These are phyloP conservation scores for Nudaria mundana DNA, from an alignment of 2,888 invertebrate species.

Conservation along the genomic window DNA sequence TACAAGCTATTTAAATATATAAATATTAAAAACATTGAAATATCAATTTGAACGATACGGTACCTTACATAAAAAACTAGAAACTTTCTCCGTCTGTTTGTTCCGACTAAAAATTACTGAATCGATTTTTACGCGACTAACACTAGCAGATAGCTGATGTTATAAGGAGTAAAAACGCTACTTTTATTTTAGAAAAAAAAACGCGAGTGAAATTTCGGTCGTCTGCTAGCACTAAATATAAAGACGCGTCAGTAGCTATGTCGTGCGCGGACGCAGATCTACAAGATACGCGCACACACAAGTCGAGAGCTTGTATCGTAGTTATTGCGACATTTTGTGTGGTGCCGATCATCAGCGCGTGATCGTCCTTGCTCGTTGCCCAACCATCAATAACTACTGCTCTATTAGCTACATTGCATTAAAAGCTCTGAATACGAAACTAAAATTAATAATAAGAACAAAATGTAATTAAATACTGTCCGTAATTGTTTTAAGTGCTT, in stretches of 20 bases:
- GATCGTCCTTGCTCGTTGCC: slow-evolving; percentile 69
- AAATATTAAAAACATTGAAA: no score
- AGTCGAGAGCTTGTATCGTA: slow-evolving; percentile 17
- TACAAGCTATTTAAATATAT: no score
- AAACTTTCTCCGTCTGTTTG: no score
- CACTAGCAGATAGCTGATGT: no score
- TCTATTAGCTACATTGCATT: slow-evolving; percentile 59
- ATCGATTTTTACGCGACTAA: no score
- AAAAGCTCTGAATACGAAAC: slow-evolving; percentile 59
- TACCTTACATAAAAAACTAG: no score
- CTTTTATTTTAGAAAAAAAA: no score
- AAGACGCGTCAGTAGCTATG: not conserved
- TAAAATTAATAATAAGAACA: slow-evolving; percentile 52
- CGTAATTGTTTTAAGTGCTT: slow-evolving; percentile 52
- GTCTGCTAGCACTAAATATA: no score
- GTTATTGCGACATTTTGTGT: slow-evolving; percentile 41
- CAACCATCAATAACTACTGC: slow-evolving; percentile 61
- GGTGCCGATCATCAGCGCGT: slow-evolving; percentile 37
- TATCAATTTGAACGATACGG: no score
- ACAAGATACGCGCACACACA: not conserved
- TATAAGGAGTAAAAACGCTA: no score
- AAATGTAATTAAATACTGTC: slow-evolving; percentile 59
- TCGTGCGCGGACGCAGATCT: not conserved
- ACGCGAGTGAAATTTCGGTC: no score
- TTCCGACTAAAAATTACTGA: no score